phyloP scores from a whole-genome alignment of 2,888 invertebrate genomes.

The Dryobotodes eremita region DNA sequence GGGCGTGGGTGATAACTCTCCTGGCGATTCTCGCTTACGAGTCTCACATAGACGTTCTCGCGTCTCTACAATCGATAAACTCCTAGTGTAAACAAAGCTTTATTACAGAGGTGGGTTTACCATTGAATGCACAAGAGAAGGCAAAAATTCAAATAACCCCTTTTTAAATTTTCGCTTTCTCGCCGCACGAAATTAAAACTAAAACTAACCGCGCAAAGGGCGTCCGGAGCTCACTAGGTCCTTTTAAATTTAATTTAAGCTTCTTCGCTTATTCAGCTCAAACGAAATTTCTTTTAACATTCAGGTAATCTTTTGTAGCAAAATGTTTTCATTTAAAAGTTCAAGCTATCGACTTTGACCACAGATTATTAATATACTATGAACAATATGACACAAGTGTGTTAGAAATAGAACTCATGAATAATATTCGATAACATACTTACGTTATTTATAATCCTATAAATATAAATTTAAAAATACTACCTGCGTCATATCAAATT shows the following conservation, averaged over 20 bases:
- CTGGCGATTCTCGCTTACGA: not conserved
- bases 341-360: not conserved
- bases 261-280: not conserved
- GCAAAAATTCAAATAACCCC: not conserved
- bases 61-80: too few species aligned
- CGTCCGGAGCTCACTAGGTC: not conserved
- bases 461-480: not conserved
- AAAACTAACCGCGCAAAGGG: not conserved
- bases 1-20: not conserved
- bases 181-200: not conserved
- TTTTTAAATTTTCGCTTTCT: not conserved
- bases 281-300: not conserved
- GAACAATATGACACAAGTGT: not conserved
- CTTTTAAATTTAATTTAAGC: not conserved
- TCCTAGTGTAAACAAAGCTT: not conserved
- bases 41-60: not conserved
- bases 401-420: not conserved
- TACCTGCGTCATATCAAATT: slow-evolving; percentile 5
- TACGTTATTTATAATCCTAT: not conserved
- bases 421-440: not conserved
- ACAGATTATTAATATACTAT: not conserved
- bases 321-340: not conserved
- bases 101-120: not conserved
- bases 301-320: too few species aligned
- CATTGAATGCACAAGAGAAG: not conserved